Base-by-base conservation (phyloP, 2,797 vertebrate species). In the Pangasius sanitwongsei region DNA sequence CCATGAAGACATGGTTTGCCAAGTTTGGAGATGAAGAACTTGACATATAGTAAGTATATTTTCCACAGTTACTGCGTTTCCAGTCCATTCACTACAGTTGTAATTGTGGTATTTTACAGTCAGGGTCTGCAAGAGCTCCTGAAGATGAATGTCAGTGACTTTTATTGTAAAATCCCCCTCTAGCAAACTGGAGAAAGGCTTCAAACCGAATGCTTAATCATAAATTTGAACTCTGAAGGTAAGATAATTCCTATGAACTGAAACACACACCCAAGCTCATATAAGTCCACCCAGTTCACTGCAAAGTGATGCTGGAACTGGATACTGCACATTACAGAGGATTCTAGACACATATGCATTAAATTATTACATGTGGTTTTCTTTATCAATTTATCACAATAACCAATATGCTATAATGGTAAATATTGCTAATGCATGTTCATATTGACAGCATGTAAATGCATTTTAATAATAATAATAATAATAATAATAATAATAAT, bases 41-140 rank as follows among this genome's bases (percentile, higher is more conserved):
- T 2, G 16, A 67, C 6, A 48, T 83, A 41, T 83, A 34, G 13
- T 0, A 20, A 2, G 9, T 50, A 84, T 67, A 65, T 67, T 44
- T 63, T 84, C 15, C 59, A 63, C 57, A 83, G 23, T n/a, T 83
- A 7, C 25, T 48, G 23, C 28, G 0, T 65, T 65, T 65, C 25
- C 1, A 41, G 61, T 65, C 41, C 37, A 83, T 83, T 48, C 41
- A n/a, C 37, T 65, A 65, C 28, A 83, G 6, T 31, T 3, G 25
- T 83, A 83, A 83, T 9, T 44, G 57, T 83, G 81, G 37, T 41
- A 65, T 83, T 83, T 83, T 41, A 83, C 20, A 65, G 57, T 65
- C 53, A 82, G 11, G 12, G 80, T 61, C 57, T 61, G n/a, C 11
- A 61, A 41, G 80, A 59, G 18, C 5, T 25, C 80, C 80, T 6